Conservation (phyloP, 2,113 vertebrate species). For the Sarotherodon lohbergeri region DNA sequence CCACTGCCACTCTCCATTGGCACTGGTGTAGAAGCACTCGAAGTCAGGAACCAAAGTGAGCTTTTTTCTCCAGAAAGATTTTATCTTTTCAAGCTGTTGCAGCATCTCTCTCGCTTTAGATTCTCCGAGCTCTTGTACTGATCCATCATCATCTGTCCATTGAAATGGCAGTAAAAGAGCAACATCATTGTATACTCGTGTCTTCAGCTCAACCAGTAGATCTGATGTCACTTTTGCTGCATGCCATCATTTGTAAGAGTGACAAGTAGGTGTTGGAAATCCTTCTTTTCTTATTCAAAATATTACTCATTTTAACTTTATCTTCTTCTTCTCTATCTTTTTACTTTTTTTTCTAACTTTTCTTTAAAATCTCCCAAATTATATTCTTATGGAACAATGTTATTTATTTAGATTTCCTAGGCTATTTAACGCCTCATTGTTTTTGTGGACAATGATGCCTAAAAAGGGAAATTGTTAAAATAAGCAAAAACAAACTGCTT, state of each 20-base stretch:
- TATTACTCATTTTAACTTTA: background rate
- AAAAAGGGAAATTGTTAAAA: background rate
- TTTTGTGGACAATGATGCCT: background rate
- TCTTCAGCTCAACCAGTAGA: background rate
- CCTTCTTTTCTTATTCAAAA: background rate
- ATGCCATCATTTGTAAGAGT: background rate
- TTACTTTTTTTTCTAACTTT: background rate
- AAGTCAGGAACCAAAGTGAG: background rate
- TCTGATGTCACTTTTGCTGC: background rate
- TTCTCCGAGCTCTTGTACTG: background rate
- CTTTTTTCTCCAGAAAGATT: background rate
- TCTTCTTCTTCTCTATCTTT: background rate
- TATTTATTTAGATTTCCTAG: background rate
- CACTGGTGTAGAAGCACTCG: fast-evolving
- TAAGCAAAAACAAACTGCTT: background rate
- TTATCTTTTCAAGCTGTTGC: background rate
- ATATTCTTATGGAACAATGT: background rate
- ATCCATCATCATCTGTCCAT: background rate
- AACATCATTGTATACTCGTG: background rate
- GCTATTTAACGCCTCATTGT: background rate
- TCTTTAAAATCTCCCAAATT: background rate
- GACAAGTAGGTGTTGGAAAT: background rate
- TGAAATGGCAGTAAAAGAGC: background rate
- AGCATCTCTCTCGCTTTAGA: background rate
- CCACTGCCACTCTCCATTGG: background rate